phyloP scores from a whole-genome alignment of 2,113 vertebrate species.

The Chionomys nivalis region DNA sequence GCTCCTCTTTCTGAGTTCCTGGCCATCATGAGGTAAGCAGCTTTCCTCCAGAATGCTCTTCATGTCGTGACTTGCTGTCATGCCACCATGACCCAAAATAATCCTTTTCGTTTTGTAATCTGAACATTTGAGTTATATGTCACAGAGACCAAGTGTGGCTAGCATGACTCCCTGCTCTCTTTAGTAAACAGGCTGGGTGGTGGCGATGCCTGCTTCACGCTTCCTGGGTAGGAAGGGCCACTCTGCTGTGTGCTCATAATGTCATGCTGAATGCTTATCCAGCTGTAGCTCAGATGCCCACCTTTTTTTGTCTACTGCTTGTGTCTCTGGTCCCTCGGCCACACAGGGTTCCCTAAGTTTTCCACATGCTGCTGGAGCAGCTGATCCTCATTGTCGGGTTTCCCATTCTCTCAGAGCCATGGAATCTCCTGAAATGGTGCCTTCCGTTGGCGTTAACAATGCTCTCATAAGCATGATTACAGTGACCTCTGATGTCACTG shows the following conservation, averaged over 20 bases:
- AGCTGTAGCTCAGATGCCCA: background rate
- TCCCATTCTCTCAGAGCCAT: background rate
- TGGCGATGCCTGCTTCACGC: background rate
- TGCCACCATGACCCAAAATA: background rate
- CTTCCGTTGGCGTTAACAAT: background rate
- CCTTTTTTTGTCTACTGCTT: background rate
- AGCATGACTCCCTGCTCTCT: background rate
- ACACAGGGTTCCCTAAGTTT: background rate
- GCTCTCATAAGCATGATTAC: background rate
- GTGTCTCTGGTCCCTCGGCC: background rate
- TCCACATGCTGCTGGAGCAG: no score
- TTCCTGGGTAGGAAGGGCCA: background rate
- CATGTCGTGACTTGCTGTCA: background rate
- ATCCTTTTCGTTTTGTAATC: background rate
- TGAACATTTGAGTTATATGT: background rate
- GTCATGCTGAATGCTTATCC: background rate
- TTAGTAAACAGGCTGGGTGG: background rate
- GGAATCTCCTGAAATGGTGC: background rate
- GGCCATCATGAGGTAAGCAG: background rate
- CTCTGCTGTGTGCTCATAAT: background rate
- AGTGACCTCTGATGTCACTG: background rate
- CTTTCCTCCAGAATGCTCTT: background rate
- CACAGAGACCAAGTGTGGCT: background rate
- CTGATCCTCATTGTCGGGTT: no score
- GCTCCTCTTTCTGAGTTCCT: background rate